These are phyloP conservation scores for Perccottus glenii DNA, from an alignment of 2,113 vertebrate genomes.

Conservation along the genomic window DNA sequence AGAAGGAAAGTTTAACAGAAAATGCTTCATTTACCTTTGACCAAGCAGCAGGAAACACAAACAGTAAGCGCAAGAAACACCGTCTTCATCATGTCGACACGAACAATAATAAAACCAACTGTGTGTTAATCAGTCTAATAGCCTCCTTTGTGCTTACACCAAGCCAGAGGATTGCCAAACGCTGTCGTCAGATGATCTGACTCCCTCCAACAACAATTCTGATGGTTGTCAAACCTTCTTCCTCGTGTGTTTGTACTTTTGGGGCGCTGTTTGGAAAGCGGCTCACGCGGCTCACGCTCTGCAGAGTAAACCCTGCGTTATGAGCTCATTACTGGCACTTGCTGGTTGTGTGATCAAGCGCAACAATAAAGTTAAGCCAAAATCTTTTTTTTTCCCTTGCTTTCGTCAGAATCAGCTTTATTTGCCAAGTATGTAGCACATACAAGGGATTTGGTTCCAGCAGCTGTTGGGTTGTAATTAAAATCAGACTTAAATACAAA, in stretches of 20 bases:
- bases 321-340: conserved; percentile 20
- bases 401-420: too few relatives aligned
- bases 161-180: not conserved
- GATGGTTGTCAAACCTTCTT: conserved; percentile 17
- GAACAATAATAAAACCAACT: not conserved
- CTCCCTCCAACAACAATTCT: conserved; percentile 7
- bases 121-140: not conserved
- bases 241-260: conserved; percentile 56
- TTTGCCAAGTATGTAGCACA: too few relatives aligned
- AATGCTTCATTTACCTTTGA: conserved; percentile 45
- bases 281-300: too few relatives aligned
- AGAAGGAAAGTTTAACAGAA: not conserved
- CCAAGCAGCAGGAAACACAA: conserved; percentile 2
- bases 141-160: not conserved
- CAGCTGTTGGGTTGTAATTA: too few relatives aligned
- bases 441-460: too few relatives aligned
- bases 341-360: not conserved
- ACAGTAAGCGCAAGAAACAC: not conserved
- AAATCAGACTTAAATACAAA: too few relatives aligned
- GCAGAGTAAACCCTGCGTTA: too few relatives aligned
- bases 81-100: conserved; percentile 41
- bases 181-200: not conserved
- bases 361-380: too few relatives aligned
- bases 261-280: too few relatives aligned
- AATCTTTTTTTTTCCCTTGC: too few relatives aligned